phyloP scores from a whole-genome alignment of 2,888 invertebrate species.

The Catocala nupta region DNA sequence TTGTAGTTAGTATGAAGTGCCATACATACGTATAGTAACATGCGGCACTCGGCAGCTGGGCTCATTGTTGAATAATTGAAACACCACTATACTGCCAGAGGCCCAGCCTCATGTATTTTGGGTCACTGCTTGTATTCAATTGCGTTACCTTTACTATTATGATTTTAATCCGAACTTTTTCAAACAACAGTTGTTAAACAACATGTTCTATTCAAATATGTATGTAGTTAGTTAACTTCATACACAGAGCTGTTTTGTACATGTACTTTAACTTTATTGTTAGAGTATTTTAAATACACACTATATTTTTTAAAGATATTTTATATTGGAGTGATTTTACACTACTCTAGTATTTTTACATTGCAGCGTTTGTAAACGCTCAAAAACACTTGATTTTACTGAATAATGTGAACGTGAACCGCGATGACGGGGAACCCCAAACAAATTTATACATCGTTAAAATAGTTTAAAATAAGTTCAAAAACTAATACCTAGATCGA shows the following conservation, averaged over 20 bases:
- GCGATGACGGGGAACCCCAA: too few relatives aligned
- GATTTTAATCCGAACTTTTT: background rate
- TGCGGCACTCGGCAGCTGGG: constrained; percentile 29
- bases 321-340: too few relatives aligned
- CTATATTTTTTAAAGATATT: too few relatives aligned
- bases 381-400: too few relatives aligned
- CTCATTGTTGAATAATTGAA: constrained; percentile 48
- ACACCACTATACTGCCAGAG: constrained; percentile 21
- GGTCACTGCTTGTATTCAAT: constrained; percentile 13
- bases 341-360: too few relatives aligned
- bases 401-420: too few relatives aligned
- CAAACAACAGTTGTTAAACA: too few relatives aligned
- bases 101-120: constrained; percentile 9
- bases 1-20: background rate
- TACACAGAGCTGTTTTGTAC: background rate
- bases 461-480: too few relatives aligned
- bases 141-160: background rate
- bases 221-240: background rate
- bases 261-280: background rate
- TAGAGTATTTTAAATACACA: too few relatives aligned
- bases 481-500: too few relatives aligned
- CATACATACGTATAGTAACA: constrained; percentile 22
- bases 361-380: too few relatives aligned
- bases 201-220: background rate
- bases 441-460: too few relatives aligned